These are phyloP conservation scores for Sclerodermus sp. DNA, from an alignment of 2,888 invertebrate genomes.

Conservation along the genomic window DNA sequence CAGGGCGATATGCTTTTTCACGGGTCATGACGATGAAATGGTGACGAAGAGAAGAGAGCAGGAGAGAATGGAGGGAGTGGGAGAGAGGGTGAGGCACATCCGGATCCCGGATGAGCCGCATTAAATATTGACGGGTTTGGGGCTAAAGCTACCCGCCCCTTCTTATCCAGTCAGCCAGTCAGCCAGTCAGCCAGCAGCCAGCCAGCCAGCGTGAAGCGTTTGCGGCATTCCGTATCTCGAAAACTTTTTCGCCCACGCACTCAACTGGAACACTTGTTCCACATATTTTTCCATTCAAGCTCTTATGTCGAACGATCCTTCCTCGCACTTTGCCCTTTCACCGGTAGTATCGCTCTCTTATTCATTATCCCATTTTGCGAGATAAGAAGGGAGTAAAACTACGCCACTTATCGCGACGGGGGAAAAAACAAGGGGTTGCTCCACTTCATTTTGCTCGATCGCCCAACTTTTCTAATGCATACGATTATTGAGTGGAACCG, in stretches of 20 bases:
- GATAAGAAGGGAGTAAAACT: too few species aligned
- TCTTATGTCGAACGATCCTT: too few species aligned
- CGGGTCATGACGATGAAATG: constrained; percentile 19
- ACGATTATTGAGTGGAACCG: too few species aligned
- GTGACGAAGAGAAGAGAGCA: neutral
- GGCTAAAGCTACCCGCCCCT: constrained; percentile 9
- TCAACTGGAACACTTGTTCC: too few species aligned
- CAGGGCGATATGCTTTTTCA: constrained; percentile 29
- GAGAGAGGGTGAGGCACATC: constrained; percentile 29
- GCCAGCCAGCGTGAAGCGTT: constrained; percentile 4
- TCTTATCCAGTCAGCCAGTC: constrained; percentile 16
- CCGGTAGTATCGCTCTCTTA: too few species aligned
- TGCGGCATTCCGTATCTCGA: constrained; percentile 18
- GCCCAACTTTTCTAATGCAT: too few species aligned
- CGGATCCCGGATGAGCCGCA: constrained; percentile 30
- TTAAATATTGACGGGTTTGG: constrained; percentile 35
- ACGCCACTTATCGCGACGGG: too few species aligned
- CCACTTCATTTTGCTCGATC: too few species aligned
- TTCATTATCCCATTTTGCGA: too few species aligned
- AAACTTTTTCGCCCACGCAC: constrained; percentile 5
- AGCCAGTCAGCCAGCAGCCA: constrained; percentile 5
- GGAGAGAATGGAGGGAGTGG: neutral
- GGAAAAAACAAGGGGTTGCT: too few species aligned
- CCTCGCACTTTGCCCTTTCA: too few species aligned
- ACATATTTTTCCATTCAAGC: too few species aligned